phyloP scores from a whole-genome alignment of 1,140 invertebrate genomes.

The Drosophila athabasca region DNA sequence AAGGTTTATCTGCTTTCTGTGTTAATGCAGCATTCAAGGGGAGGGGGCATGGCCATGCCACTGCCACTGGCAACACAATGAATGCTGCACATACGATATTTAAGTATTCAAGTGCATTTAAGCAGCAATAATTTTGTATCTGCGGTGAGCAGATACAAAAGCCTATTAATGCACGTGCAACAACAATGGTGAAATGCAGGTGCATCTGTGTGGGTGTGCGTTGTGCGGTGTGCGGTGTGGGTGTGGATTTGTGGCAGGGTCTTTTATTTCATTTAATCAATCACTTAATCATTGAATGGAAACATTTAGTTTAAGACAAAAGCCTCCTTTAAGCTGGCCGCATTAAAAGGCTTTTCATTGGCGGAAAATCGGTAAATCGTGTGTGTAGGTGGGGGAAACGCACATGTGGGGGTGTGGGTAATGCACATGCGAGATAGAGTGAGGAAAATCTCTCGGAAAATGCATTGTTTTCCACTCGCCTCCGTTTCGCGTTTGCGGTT shows the following conservation, averaged over 20 bases:
- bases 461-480: not conserved
- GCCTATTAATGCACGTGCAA: slow-evolving; percentile 77
- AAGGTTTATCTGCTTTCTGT: not conserved
- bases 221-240: slow-evolving; percentile 17
- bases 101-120: slow-evolving; percentile 73
- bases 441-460: not conserved
- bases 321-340: slow-evolving; percentile 27
- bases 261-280: slow-evolving; percentile 79
- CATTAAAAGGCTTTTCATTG: slow-evolving; percentile 53
- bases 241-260: slow-evolving; percentile 11
- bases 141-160: slow-evolving; percentile 79
- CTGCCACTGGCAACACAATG: slow-evolving; percentile 15
- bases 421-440: slow-evolving; percentile 19
- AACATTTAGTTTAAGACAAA: slow-evolving; percentile 71
- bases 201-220: slow-evolving; percentile 35
- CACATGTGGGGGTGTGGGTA: slow-evolving; percentile 17
- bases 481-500: slow-evolving; percentile 43
- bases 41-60: no score
- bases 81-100: no score
- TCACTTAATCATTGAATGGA: slow-evolving; percentile 11
- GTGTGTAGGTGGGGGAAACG: slow-evolving; percentile 5
- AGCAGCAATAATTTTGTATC: slow-evolving; percentile 74
- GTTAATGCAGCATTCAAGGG: no score
- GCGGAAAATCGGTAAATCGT: slow-evolving; percentile 7
- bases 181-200: slow-evolving; percentile 40